A percentile compares a stretch with the other conserved stretches of the same genome.
phyloP scores from a whole-genome alignment of 64 coral and sea anemone species.

The Cladopsammia gracilis region DNA sequence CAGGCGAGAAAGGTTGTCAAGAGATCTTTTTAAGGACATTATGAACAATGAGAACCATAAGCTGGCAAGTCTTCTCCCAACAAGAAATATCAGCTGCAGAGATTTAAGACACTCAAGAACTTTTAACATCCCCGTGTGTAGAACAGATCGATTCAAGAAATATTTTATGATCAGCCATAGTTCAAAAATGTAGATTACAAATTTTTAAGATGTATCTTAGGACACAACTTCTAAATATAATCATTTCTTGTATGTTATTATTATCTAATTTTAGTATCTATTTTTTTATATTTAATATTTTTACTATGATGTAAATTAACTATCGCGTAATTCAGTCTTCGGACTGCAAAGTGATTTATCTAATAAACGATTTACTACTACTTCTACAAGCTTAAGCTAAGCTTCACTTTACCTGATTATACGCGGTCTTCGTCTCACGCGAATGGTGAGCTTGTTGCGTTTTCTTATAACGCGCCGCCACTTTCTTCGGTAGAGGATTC shows the following conservation, averaged over 20 bases:
- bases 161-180: constrained; percentile 39
- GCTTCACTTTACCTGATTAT: constrained; percentile 7
- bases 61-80: constrained; percentile 25
- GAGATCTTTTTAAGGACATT: constrained; percentile 23
- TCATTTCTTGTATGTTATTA: not conserved
- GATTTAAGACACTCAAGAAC: constrained; percentile 38
- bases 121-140: constrained; percentile 50
- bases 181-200: not conserved
- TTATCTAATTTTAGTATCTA: not conserved
- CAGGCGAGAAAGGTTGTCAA: constrained; percentile 10
- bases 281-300: not conserved
- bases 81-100: not conserved
- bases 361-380: not conserved
- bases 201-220: not conserved
- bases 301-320: not conserved
- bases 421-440: not conserved
- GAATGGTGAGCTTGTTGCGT: not conserved
- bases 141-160: constrained; percentile 37
- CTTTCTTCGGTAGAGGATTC: not conserved
- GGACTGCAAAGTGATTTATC: not conserved
- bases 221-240: not conserved
- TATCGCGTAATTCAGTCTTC: constrained; percentile 5
- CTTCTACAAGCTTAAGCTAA: not conserved
- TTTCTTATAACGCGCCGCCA: not conserved
- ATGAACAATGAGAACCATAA: not conserved